Conservation (phyloP, 2,888 invertebrate genomes). For the Microctonus hyperodae region DNA sequence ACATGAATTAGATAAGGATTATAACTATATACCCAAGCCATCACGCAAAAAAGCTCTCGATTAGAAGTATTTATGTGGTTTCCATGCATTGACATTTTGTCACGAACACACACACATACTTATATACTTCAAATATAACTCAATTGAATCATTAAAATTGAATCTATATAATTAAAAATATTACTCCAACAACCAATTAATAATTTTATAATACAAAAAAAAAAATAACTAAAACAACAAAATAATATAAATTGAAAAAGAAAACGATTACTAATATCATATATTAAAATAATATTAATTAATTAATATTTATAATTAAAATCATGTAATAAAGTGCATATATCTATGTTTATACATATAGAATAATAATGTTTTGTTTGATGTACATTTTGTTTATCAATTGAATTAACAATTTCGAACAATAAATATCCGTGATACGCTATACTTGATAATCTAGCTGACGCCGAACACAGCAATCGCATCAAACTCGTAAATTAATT, state of each 20-base stretch:
- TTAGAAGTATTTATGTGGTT: slow-evolving; percentile 26
- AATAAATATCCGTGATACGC: background rate
- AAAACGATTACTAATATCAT: too few species aligned
- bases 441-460: background rate
- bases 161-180: too few species aligned
- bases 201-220: background rate
- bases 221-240: background rate
- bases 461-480: background rate
- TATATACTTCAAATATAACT: background rate
- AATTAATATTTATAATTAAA: background rate
- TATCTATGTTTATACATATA: background rate
- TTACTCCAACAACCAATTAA: too few species aligned
- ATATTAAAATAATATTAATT: too few species aligned
- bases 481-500: slow-evolving; percentile 14
- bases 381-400: background rate
- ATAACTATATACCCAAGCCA: slow-evolving; percentile 58
- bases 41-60: slow-evolving; percentile 44
- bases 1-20: slow-evolving; percentile 54
- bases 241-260: background rate
- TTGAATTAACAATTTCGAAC: background rate
- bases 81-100: slow-evolving; percentile 5
- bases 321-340: background rate
- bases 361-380: background rate
- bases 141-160: background rate
- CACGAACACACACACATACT: background rate